phyloP scores from a whole-genome alignment of 92 coral and sea anemone genomes.

The Siderastrea radians region DNA sequence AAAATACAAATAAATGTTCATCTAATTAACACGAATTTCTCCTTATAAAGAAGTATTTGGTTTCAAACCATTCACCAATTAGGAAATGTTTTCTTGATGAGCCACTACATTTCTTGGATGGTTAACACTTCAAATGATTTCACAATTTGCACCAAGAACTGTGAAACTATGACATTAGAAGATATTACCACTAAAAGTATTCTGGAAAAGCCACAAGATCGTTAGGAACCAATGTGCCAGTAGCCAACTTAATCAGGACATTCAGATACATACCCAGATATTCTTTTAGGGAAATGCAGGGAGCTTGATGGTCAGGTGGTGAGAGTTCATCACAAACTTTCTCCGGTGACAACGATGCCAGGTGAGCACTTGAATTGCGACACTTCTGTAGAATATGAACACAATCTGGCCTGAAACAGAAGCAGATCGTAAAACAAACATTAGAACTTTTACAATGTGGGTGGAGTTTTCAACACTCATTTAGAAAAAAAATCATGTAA shows the following conservation, averaged over 20 bases:
- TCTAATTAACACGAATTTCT: background rate
- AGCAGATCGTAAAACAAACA: background rate
- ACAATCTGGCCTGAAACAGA: constrained; percentile 87
- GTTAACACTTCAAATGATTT: too few species aligned
- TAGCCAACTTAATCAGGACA: too few species aligned
- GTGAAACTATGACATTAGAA: too few species aligned
- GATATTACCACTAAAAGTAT: too few species aligned
- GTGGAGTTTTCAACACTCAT: too few species aligned
- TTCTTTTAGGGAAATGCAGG: constrained; percentile 87
- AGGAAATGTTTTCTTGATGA: too few species aligned
- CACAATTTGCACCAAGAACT: too few species aligned
- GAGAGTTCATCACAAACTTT: constrained; percentile 84
- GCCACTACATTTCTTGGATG: too few species aligned
- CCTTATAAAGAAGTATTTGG: background rate
- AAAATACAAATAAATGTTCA: background rate
- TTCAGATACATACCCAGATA: constrained; percentile 81
- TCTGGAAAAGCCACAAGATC: too few species aligned
- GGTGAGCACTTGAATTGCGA: constrained; percentile 75
- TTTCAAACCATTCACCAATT: too few species aligned
- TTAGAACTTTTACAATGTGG: background rate
- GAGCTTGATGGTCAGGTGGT: constrained; percentile 82
- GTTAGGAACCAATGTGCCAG: too few species aligned
- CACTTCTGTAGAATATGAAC: constrained; percentile 86
- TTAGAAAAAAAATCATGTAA: too few species aligned
- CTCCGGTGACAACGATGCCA: constrained; percentile 56